Evolutionary conservation across 2,113 vertebrate species (phyloP), one percentile per base, ranked within the genome.

Genomic region (Cynopterus brachyotis): DNA sequence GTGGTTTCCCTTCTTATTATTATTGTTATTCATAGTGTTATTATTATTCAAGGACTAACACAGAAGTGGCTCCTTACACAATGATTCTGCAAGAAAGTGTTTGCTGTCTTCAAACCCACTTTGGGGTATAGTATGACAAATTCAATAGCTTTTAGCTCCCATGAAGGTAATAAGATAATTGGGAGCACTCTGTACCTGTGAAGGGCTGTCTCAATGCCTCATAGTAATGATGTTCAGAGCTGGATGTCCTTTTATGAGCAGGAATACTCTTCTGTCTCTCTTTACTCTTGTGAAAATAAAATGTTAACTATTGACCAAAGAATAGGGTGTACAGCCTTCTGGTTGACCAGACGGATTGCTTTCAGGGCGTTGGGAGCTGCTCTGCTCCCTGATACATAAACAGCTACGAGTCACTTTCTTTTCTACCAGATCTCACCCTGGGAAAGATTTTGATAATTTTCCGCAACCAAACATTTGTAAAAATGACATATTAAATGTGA

Each of bases 151-250:
- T 88, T 88, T 62, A 89, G 45, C 60, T 88, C 70, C 45, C 72
- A 60, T 35, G 35, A 80, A 42, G 32, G 11, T 75, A 80, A 70
- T 55, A 11, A 9, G 30, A 92, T 72, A 53, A 79, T 47, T 12
- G 28, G 40, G 66, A 70, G 47, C 80, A 37, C 30, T 84, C 53
- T 69, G 92, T 89, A 19, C 50, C 35, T 95, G 17, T 69, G 57
- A 85, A 91, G 90, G 69, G 45, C 76, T 60, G n/a, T 64, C 80
- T 87, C 73, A 91, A 94, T 88, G 76, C 35, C 26, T 78, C 70
- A 19, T 66, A 73, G 88, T 79, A 30, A 80, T 1, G 20, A 62
- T 64, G n/a, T 72, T 91, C 67, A 0, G n/a, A 79, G 59, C 26
- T 17, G 82, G 57, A 69, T 55, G 35, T 66, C 28, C 22, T 80